These are phyloP conservation scores for Nemotelus nigrinus DNA, from an alignment of 2,888 invertebrate genomes.

Conservation along the genomic window DNA sequence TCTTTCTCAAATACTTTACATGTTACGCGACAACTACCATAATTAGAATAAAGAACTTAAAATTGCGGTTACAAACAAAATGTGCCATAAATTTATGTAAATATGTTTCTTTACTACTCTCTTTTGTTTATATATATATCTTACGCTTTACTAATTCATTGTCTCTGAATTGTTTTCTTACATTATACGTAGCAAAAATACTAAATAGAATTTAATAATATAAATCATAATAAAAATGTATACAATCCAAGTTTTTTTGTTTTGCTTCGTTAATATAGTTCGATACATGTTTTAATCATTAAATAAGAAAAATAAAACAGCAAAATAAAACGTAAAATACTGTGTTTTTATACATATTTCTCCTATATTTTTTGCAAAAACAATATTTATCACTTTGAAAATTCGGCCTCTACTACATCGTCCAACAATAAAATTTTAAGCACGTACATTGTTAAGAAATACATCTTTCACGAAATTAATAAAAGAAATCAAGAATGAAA, in stretches of 20 bases:
- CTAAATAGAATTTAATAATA: conserved; percentile 36
- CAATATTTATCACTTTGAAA: conserved; percentile 35
- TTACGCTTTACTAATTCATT: conserved; percentile 43
- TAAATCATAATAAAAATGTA: conserved; percentile 36
- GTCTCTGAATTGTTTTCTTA: conserved; percentile 35
- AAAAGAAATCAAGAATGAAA: neutral
- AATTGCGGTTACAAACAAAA: conserved; percentile 47
- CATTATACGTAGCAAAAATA: conserved; percentile 40
- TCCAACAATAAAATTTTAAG: conserved; percentile 34
- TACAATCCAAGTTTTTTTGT: conserved; percentile 20
- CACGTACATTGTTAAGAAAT: conserved; percentile 14
- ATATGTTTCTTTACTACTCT: conserved; percentile 27
- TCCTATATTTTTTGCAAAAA: conserved; percentile 21
- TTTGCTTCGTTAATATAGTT: conserved; percentile 7
- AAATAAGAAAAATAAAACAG: conserved; percentile 36
- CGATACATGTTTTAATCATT: conserved; percentile 12
- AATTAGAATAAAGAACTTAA: conserved; percentile 3
- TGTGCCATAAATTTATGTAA: conserved; percentile 46
- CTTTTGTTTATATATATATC: conserved; percentile 32
- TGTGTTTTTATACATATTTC: conserved; percentile 36
- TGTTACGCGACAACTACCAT: conserved; percentile 19
- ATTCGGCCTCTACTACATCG: conserved; percentile 1
- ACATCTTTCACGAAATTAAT: neutral
- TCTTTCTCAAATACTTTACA: conserved; percentile 13
- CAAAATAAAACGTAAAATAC: conserved; percentile 39